A percentile compares a stretch with the other conserved stretches of the same genome.
These are phyloP conservation scores for Takifugu flavidus DNA, from an alignment of 2,113 vertebrate species.

Conservation along the genomic window DNA sequence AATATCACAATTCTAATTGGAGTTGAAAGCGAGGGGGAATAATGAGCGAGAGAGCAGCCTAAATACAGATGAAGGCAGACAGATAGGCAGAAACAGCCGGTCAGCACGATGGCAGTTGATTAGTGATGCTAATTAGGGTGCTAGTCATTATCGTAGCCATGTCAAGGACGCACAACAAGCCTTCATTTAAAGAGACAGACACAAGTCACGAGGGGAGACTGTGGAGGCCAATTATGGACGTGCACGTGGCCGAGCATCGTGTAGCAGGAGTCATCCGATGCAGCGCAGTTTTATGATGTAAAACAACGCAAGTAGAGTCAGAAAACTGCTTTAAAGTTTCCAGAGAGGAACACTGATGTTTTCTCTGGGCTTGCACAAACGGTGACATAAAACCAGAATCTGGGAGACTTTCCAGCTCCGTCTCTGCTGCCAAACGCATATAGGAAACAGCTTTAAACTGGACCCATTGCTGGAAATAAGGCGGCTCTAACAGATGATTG, in stretches of 20 bases:
- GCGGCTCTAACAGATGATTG: no score
- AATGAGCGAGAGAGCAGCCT: conserved; percentile 19
- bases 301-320: no score
- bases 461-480: no score
- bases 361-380: no score
- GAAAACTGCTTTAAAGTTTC: no score
- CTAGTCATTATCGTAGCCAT: conserved; percentile 29
- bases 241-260: background rate
- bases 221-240: background rate
- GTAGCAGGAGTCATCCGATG: no score
- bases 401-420: no score
- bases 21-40: conserved; percentile 16
- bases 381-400: no score
- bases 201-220: conserved; percentile 4
- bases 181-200: conserved; percentile 10
- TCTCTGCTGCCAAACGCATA: no score
- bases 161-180: conserved; percentile 19
- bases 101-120: conserved; percentile 47
- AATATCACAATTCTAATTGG: conserved; percentile 17
- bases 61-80: conserved; percentile 25
- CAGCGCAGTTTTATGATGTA: no score
- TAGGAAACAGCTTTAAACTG: no score
- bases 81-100: conserved; percentile 21
- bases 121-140: conserved; percentile 48
- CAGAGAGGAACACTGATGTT: no score